Evolutionary conservation across 2,113 vertebrate genomes (phyloP).

Genomic region (Pseudonaja textilis): DNA sequence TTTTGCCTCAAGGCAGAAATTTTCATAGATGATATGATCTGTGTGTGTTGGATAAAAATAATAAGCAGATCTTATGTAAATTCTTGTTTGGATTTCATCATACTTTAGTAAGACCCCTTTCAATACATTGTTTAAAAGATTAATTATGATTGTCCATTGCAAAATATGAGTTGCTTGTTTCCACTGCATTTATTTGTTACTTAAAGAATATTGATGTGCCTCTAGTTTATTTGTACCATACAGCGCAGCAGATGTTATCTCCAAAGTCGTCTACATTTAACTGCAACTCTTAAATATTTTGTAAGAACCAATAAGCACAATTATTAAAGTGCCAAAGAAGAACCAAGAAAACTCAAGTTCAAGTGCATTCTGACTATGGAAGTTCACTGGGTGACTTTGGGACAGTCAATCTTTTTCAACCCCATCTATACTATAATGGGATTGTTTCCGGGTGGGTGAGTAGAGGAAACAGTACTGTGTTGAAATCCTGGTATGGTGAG

Average conservation of each 20-base stretch:
- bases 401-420: neutral
- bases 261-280: neutral
- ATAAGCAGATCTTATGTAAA: neutral
- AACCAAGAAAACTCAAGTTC: neutral
- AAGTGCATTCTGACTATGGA: neutral
- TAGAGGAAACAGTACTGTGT: neutral
- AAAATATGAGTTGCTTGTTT: constrained; percentile 39
- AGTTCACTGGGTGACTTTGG: neutral
- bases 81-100: neutral
- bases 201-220: constrained; percentile 36
- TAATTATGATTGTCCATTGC: constrained; percentile 9
- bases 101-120: neutral
- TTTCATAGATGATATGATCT: constrained; percentile 26
- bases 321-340: neutral
- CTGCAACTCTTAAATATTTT: neutral
- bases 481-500: neutral
- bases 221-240: constrained; percentile 21
- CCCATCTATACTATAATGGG: neutral
- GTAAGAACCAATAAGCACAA: neutral
- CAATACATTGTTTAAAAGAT: constrained; percentile 7
- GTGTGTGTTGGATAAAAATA: neutral
- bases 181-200: constrained; percentile 13
- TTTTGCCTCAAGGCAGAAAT: constrained; percentile 19
- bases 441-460: neutral
- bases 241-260: constrained; percentile 5